Conservation (phyloP, 2,888 invertebrate genomes). For the Stenurella melanura region DNA sequence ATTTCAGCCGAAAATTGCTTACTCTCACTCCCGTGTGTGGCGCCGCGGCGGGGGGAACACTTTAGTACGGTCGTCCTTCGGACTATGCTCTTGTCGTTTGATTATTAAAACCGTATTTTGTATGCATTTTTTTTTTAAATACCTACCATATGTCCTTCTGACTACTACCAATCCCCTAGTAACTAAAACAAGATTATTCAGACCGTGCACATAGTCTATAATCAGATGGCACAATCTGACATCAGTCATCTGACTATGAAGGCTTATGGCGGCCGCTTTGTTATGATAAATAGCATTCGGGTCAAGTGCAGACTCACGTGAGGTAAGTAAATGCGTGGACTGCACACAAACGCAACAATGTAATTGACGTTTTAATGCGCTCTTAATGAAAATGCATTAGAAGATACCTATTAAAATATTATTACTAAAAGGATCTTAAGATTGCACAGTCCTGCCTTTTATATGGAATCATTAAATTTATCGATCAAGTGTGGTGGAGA, state of each 20-base stretch:
- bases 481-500: neutral
- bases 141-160: no score
- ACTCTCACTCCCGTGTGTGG: no score
- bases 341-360: slow-evolving; percentile 12
- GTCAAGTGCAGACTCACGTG: slow-evolving; percentile 24
- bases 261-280: slow-evolving; percentile 21
- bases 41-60: no score
- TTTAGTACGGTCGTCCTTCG: no score
- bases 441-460: neutral
- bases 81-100: no score
- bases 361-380: slow-evolving; percentile 10
- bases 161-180: neutral
- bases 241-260: slow-evolving; percentile 21
- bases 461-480: neutral
- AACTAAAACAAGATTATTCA: neutral
- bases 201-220: neutral
- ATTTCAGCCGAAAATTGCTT: no score
- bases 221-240: slow-evolving; percentile 27
- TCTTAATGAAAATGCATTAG: neutral
- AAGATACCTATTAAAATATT: slow-evolving; percentile 4
- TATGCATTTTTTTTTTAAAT: no score
- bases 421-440: neutral
- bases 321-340: slow-evolving; percentile 16
- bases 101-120: no score
- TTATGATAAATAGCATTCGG: slow-evolving; percentile 19